Conservation (phyloP, 2,888 invertebrate species). For the Pandemis cinnamomeana region DNA sequence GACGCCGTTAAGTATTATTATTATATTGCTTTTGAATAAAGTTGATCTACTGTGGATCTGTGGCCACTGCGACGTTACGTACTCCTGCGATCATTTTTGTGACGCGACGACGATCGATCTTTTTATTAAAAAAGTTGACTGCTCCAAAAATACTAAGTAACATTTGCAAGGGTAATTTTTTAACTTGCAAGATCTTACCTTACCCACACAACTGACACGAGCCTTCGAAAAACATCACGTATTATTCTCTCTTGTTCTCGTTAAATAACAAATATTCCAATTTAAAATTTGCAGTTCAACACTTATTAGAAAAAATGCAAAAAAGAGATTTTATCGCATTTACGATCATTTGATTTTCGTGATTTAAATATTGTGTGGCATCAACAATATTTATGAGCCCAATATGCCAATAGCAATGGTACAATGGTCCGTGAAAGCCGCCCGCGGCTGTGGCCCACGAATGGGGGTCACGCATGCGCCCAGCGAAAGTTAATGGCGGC, state of each 20-base stretch:
- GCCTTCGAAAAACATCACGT: no score
- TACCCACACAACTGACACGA: no score
- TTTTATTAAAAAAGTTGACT: neutral
- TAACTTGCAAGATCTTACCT: no score
- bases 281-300: no score
- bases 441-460: conserved; percentile 60
- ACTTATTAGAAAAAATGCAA: neutral
- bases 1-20: no score
- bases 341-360: neutral
- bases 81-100: neutral
- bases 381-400: neutral
- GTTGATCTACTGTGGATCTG: neutral
- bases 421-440: conserved; percentile 60
- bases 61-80: neutral
- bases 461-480: conserved; percentile 69
- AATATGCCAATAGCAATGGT: conserved; percentile 2
- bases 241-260: no score
- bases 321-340: neutral
- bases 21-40: neutral
- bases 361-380: neutral
- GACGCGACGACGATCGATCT: conserved; percentile 1
- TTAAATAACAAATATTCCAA: no score
- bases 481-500: conserved; percentile 76
- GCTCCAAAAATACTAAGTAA: neutral
- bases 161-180: no score